A percentile compares a stretch with the other conserved stretches of the same genome.
Conservation (phyloP, 1,140 invertebrate species). For the Diachasma alloeum region DNA sequence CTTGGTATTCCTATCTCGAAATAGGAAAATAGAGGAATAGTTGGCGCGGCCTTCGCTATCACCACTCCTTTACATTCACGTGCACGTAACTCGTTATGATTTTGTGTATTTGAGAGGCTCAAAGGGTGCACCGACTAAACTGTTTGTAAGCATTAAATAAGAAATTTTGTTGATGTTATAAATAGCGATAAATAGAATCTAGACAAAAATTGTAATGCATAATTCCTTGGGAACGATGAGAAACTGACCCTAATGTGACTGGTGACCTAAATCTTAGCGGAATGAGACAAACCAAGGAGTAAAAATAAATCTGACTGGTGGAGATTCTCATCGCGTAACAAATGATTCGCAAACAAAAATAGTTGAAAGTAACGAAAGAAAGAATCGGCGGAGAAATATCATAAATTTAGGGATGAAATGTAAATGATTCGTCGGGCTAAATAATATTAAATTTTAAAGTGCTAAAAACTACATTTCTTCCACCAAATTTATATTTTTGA, state of each 20-base stretch:
- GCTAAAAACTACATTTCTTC: background rate
- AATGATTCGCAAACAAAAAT: constrained; percentile 4
- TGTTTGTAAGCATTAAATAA: background rate
- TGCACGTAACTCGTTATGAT: background rate
- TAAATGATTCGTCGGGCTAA: background rate
- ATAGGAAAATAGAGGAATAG: background rate
- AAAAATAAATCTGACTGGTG: background rate
- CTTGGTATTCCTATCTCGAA: background rate
- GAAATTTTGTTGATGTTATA: background rate
- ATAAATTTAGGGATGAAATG: background rate
- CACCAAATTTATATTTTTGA: no score
- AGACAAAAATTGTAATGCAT: background rate
- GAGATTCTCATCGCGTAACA: background rate
- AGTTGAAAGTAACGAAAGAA: background rate
- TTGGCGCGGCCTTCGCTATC: background rate
- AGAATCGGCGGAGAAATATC: background rate
- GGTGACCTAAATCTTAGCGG: constrained; percentile 18
- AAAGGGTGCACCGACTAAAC: background rate
- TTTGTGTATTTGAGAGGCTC: background rate
- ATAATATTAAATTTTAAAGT: background rate
- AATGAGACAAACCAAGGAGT: constrained; percentile 1
- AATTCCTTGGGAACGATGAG: background rate
- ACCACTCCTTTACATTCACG: background rate
- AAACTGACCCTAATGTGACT: constrained; percentile 28
- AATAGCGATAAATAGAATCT: background rate